Percentiles rank a stretch among this genome's conserved stretches.
phyloP scores from a whole-genome alignment of 37 sponge, comb jelly and placozoan genomes.

The Theonella swinhoei region DNA sequence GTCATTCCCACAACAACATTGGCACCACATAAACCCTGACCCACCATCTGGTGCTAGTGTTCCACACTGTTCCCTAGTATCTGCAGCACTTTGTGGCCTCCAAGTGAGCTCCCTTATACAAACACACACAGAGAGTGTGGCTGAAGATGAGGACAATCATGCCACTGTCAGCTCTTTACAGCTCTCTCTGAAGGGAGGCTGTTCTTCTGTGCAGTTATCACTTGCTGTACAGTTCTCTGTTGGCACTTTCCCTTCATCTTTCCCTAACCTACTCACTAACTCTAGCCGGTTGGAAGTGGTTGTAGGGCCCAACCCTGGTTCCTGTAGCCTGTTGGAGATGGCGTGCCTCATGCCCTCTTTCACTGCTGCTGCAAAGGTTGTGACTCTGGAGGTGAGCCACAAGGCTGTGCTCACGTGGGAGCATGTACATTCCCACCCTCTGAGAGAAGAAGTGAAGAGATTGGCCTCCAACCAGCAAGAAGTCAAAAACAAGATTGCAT shows the following conservation, averaged over 20 bases:
- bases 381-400: constrained; percentile 6
- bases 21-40: too few species aligned
- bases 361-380: constrained; percentile 16
- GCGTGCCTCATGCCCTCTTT: constrained; percentile 1
- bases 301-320: neutral
- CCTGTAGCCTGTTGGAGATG: constrained; percentile 32
- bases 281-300: neutral
- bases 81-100: constrained; percentile 6
- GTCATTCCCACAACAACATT: neutral
- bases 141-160: neutral
- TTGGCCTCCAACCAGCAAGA: too few species aligned
- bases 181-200: constrained; percentile 3
- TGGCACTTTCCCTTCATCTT: neutral
- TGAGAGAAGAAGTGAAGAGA: neutral
- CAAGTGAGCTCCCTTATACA: constrained; percentile 7
- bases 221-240: neutral
- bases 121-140: neutral
- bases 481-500: neutral
- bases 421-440: neutral
- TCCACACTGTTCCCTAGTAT: constrained; percentile 28
- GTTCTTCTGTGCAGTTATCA: constrained; percentile 21
- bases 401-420: constrained; percentile 31
- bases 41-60: neutral
- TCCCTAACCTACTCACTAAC: constrained; percentile 16
- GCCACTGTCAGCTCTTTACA: neutral